phyloP scores from a whole-genome alignment of 2,888 invertebrate genomes.

The Drosophila mayaguana region DNA sequence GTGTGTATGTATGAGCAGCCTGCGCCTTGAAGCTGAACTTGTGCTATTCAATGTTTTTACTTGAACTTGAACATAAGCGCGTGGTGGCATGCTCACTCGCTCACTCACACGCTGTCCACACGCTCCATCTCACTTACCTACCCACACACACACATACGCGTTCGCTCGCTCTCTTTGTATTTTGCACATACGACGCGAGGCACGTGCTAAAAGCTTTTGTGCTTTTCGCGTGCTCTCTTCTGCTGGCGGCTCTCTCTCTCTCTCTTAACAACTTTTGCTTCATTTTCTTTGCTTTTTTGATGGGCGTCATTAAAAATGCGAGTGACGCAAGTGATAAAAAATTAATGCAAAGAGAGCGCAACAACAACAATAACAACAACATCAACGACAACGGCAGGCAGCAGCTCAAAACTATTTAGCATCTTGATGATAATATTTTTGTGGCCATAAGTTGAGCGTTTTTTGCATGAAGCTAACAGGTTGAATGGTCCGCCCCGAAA shows the following conservation, averaged over 20 bases:
- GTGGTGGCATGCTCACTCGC: conserved; percentile 29
- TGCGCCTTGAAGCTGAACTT: conserved; percentile 77
- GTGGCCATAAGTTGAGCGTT: conserved; percentile 42
- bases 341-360: conserved; percentile 62
- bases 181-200: conserved; percentile 31
- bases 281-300: conserved; percentile 5
- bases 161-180: conserved; percentile 16
- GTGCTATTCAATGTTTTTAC: conserved; percentile 78
- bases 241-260: conserved; percentile 35
- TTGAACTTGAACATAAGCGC: conserved; percentile 71
- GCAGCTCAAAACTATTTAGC: conserved; percentile 48
- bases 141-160: neutral
- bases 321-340: conserved; percentile 80
- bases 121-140: conserved; percentile 7
- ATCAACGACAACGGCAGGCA: neutral
- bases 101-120: conserved; percentile 10
- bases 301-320: conserved; percentile 69
- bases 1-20: conserved; percentile 33
- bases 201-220: conserved; percentile 61
- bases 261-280: conserved; percentile 23
- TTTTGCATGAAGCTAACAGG: conserved; percentile 55
- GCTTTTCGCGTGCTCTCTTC: conserved; percentile 18
- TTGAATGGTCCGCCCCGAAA: conserved; percentile 34
- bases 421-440: conserved; percentile 50
- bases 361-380: conserved; percentile 18